Evolutionary conservation across 2,113 vertebrate species (phyloP).

Genomic region (Chaetorhynchus papuensis): DNA sequence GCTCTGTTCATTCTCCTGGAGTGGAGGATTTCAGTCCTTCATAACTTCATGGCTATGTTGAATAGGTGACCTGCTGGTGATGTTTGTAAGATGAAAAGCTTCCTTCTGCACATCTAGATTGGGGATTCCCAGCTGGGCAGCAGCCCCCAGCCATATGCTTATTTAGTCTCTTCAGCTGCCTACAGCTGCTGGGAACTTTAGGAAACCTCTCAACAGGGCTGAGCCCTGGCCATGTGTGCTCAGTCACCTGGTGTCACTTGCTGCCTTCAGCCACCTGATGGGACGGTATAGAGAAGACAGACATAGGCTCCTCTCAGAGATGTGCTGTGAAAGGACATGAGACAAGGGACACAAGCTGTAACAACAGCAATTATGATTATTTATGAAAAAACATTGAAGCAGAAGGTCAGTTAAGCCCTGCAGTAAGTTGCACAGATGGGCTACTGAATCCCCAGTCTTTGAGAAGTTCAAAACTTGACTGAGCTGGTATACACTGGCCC

Average conservation of each 20-base stretch:
- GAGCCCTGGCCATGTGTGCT: accelerated
- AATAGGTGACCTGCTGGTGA: neutral
- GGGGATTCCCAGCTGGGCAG: neutral
- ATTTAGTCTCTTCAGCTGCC: neutral
- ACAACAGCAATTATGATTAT: neutral
- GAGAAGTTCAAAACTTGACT: neutral
- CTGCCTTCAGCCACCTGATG: neutral
- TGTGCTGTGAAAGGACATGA: neutral
- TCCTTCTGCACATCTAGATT: neutral
- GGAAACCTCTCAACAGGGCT: neutral
- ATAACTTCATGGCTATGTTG: neutral
- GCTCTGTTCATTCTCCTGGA: neutral
- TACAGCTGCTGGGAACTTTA: neutral
- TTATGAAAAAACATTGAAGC: neutral
- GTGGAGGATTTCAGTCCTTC: neutral
- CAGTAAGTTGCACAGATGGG: neutral
- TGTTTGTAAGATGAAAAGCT: neutral
- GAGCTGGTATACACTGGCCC: neutral
- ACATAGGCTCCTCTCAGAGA: neutral
- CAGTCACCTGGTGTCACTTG: neutral
- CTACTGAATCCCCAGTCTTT: neutral
- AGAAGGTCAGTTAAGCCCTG: neutral
- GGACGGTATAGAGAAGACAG: neutral
- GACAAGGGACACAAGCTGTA: neutral
- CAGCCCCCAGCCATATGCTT: neutral